Evolutionary conservation across 2,113 vertebrate genomes (phyloP).

Genomic region (Herpailurus yagouaroundi): DNA sequence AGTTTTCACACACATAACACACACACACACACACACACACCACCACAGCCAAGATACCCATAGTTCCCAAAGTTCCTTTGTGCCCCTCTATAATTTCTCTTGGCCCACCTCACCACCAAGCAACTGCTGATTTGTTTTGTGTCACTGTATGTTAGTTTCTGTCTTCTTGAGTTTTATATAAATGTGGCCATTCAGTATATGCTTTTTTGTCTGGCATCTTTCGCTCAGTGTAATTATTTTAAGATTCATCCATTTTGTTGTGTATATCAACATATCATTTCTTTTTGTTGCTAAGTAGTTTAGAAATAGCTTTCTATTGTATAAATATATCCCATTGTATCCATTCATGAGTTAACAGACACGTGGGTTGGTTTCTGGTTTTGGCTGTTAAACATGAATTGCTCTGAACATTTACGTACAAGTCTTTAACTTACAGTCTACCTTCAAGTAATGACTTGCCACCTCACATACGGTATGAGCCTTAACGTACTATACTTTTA

Average conservation of each 20-base stretch:
- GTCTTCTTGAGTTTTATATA: neutral
- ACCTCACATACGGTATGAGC: neutral
- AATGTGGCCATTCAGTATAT: neutral
- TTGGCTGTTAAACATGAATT: neutral
- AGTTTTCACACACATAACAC: neutral
- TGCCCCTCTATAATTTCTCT: neutral
- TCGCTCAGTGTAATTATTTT: constrained; percentile 20
- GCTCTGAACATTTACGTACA: neutral
- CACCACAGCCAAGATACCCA: neutral
- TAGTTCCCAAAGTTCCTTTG: neutral
- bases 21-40: neutral
- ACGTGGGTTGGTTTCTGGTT: constrained; percentile 19
- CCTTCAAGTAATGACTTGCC: neutral
- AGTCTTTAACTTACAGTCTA: neutral
- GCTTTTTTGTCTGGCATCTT: neutral
- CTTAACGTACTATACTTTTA: neutral
- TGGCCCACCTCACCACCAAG: neutral
- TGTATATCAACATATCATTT: neutral
- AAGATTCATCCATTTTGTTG: constrained; percentile 14
- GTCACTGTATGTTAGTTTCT: neutral
- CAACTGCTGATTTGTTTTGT: neutral
- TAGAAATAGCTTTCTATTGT: neutral
- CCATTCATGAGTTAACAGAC: neutral
- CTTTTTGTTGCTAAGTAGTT: neutral
- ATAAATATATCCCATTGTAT: neutral